Evolutionary conservation across 2,888 invertebrate species (phyloP).

Genomic region (Linyphia triangularis): DNA sequence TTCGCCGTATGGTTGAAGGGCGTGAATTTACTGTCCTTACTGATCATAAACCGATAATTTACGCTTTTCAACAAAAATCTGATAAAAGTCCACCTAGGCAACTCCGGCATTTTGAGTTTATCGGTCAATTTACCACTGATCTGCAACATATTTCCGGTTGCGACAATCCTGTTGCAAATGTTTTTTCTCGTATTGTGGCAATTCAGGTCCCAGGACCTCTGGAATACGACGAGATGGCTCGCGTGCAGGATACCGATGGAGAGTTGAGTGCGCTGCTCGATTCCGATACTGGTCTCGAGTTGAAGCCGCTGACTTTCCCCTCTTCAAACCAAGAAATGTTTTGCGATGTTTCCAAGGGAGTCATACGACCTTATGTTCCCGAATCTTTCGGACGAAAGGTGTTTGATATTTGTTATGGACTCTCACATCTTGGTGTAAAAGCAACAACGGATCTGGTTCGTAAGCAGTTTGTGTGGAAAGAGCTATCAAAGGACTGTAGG

Average conservation of each 20-base stretch:
- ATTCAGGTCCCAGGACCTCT: too few relatives aligned
- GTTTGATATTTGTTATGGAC: background rate
- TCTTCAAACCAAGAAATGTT: background rate
- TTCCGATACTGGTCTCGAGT: background rate
- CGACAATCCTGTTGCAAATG: too few relatives aligned
- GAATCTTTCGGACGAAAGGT: background rate
- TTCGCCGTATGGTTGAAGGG: conserved; percentile 75
- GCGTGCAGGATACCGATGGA: too few relatives aligned
- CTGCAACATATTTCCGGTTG: background rate
- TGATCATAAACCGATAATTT: conserved; percentile 76
- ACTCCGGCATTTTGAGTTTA: conserved; percentile 77
- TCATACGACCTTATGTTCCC: background rate
- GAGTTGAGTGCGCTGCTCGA: background rate
- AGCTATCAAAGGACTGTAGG: background rate
- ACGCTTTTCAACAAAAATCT: background rate
- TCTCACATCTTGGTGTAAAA: background rate
- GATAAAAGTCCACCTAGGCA: conserved; percentile 78
- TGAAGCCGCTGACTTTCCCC: background rate
- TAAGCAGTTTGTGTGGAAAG: too few relatives aligned
- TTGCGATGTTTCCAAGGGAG: background rate
- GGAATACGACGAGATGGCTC: too few relatives aligned
- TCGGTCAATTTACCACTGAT: background rate
- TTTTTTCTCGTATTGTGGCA: too few relatives aligned
- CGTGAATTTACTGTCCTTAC: conserved; percentile 18
- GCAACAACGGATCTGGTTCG: background rate